These are phyloP conservation scores for Leptinotarsa tumamoca DNA, from an alignment of 2,888 invertebrate species.

Conservation along the genomic window DNA sequence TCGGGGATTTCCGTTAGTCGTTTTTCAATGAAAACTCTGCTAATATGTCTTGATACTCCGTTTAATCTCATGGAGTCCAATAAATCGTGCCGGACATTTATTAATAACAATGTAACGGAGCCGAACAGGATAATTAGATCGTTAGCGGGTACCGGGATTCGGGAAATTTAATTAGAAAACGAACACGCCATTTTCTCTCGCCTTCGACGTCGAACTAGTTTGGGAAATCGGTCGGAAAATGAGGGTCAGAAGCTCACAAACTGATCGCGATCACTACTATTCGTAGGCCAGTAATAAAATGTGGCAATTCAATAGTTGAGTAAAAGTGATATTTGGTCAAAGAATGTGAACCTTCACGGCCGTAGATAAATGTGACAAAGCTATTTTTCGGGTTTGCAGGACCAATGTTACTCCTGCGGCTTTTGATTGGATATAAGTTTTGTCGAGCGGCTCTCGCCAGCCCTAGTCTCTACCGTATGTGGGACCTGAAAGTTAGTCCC, in stretches of 20 bases:
- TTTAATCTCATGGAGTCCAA: slow-evolving; percentile 13
- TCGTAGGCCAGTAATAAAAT: not conserved
- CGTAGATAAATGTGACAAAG: no score
- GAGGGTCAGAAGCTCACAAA: slow-evolving; percentile 36
- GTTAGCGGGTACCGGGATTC: slow-evolving; percentile 36
- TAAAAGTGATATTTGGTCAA: no score
- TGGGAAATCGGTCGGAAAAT: slow-evolving; percentile 42
- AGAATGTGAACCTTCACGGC: no score
- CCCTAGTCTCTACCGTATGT: no score
- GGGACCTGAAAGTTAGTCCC: no score
- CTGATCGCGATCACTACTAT: not conserved
- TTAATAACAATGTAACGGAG: slow-evolving; percentile 40
- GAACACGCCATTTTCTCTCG: slow-evolving; percentile 32
- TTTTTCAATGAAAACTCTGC: not conserved
- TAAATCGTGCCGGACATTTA: slow-evolving; percentile 38
- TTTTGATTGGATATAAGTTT: no score
- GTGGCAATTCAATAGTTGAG: no score
- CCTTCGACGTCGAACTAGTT: slow-evolving; percentile 29
- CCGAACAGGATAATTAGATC: slow-evolving; percentile 42
- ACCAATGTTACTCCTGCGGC: no score
- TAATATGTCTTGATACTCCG: not conserved
- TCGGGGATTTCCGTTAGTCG: not conserved
- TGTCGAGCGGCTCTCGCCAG: no score
- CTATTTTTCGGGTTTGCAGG: no score
- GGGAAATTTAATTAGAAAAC: slow-evolving; percentile 42